A percentile compares a stretch with the other conserved stretches of the same genome.
phyloP scores from a whole-genome alignment of 2,113 vertebrate genomes.

The Jacana jacana region DNA sequence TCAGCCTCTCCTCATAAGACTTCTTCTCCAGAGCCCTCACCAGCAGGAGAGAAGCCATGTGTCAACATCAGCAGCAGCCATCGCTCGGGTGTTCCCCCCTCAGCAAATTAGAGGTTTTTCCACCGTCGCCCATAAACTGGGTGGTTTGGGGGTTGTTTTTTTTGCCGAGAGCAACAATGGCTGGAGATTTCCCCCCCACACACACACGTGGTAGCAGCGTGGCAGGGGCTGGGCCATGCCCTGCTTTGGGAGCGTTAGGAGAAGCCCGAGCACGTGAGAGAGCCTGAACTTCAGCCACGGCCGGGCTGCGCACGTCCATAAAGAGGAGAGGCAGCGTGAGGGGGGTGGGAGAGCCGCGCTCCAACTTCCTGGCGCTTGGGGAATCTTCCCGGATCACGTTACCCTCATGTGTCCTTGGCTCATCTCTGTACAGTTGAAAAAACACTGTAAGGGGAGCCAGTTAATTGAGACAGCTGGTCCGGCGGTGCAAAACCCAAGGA shows the following conservation, averaged over 20 bases:
- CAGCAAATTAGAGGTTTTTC: no score
- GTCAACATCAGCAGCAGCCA: no score
- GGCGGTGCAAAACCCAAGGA: not conserved
- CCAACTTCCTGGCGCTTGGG: slow-evolving; percentile 52
- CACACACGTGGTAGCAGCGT: no score
- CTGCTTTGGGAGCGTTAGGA: not conserved
- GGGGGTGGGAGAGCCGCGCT: not conserved
- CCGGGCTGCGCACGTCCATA: not conserved
- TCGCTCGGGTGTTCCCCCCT: no score
- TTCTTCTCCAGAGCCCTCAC: no score
- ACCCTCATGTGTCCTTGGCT: slow-evolving; percentile 57
- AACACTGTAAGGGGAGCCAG: slow-evolving; percentile 54
- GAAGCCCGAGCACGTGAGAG: not conserved
- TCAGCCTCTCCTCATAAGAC: no score
- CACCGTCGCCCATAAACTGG: no score
- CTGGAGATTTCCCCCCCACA: no score
- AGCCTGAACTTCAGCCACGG: not conserved
- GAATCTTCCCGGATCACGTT: slow-evolving; percentile 46
- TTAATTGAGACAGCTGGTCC: slow-evolving; percentile 19
- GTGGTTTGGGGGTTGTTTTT: no score
- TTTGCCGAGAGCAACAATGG: no score
- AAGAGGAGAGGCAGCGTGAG: slow-evolving; percentile 12
- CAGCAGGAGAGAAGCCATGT: no score
- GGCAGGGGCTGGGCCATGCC: no score
- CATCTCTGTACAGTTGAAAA: slow-evolving; percentile 61